phyloP scores from a whole-genome alignment of 2,888 invertebrate genomes.

The Nomada hirtipes region DNA sequence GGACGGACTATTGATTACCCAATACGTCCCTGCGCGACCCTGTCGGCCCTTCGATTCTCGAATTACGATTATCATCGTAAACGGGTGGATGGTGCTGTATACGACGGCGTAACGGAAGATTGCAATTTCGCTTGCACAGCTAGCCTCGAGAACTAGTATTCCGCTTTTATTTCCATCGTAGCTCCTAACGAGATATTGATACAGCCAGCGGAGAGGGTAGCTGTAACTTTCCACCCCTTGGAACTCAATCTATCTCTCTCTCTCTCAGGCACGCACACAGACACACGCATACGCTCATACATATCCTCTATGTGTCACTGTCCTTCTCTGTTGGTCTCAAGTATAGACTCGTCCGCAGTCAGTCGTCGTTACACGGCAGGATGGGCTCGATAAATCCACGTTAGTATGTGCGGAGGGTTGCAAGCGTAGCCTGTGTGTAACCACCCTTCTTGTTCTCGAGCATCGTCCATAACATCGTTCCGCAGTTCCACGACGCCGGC shows the following conservation, averaged over 20 bases:
- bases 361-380: slow-evolving; percentile 69
- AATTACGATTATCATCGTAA: slow-evolving; percentile 48
- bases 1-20: slow-evolving; percentile 38
- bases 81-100: slow-evolving; percentile 3
- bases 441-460: slow-evolving; percentile 74
- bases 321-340: not conserved
- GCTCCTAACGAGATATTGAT: slow-evolving; percentile 74
- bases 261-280: no score
- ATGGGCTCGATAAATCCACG: slow-evolving; percentile 73
- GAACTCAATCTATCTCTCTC: not conserved
- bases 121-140: slow-evolving; percentile 60
- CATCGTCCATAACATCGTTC: slow-evolving; percentile 73
- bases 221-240: slow-evolving; percentile 62
- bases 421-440: slow-evolving; percentile 69
- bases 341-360: slow-evolving; percentile 68
- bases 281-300: not conserved
- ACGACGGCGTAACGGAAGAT: slow-evolving; percentile 23
- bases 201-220: slow-evolving; percentile 61
- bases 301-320: not conserved
- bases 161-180: slow-evolving; percentile 65
- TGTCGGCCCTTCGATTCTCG: slow-evolving; percentile 41
- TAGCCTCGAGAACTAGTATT: slow-evolving; percentile 45
- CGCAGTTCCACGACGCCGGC: slow-evolving; percentile 69
- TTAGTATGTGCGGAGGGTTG: slow-evolving; percentile 75
- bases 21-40: slow-evolving; percentile 19